Percentiles rank a stretch among this genome's conserved stretches.
Conservation (phyloP, 37 sponge, comb jelly and placozoan species). For the Ephydatia muelleri region DNA sequence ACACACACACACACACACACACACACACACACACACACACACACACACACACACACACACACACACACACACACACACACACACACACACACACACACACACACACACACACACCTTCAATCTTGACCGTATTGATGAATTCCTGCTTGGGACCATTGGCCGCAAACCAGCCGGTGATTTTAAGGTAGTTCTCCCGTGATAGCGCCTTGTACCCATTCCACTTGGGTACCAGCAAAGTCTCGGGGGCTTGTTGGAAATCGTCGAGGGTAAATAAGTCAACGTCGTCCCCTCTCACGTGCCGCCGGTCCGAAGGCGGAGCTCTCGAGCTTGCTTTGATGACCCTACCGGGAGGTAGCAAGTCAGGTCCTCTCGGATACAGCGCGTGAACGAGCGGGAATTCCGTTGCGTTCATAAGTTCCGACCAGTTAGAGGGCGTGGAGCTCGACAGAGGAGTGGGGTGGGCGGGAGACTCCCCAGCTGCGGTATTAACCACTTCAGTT, state of each 20-base stretch:
- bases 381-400: conserved; percentile 30
- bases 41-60: neutral
- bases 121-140: conserved; percentile 22
- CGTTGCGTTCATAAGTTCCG: neutral
- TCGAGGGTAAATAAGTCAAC: conserved; percentile 13
- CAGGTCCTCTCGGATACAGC: conserved; percentile 58
- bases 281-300: neutral
- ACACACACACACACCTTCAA: conserved; percentile 33
- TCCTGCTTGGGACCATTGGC: conserved; percentile 63
- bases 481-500: neutral
- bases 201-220: conserved; percentile 17
- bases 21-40: conserved; percentile 20
- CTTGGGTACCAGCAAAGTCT: neutral
- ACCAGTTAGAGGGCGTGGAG: neutral
- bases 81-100: neutral
- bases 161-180: conserved; percentile 80
- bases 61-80: neutral
- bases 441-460: conserved; percentile 10
- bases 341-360: conserved; percentile 47
- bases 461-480: neutral
- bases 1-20: neutral
- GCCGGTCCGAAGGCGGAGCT: neutral
- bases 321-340: conserved; percentile 1
- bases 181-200: conserved; percentile 74
- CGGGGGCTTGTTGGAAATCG: conserved; percentile 7